Conservation (phyloP, 2,888 invertebrate genomes). For the Tetragonisca angustula region DNA sequence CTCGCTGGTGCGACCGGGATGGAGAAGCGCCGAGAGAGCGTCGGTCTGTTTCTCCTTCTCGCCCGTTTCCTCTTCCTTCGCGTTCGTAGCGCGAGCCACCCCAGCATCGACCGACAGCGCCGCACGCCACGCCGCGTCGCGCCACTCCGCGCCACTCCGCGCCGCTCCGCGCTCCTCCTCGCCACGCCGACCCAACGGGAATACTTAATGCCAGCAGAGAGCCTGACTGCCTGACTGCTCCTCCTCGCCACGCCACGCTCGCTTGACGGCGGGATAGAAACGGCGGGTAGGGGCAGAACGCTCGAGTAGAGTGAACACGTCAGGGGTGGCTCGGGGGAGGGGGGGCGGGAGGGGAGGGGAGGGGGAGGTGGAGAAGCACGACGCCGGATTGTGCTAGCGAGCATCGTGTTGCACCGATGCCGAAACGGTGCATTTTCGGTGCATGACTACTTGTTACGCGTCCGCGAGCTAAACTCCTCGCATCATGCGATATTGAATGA, state of each 20-base stretch:
- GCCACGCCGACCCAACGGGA: conserved; percentile 78
- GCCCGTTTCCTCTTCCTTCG: conserved; percentile 57
- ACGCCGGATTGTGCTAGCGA: conserved; percentile 50
- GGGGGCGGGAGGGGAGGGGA: background rate
- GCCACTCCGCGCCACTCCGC: conserved; percentile 60
- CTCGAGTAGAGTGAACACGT: conserved; percentile 22
- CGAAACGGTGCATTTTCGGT: conserved; percentile 62
- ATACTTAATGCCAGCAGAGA: conserved; percentile 80
- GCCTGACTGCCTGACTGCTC: conserved; percentile 76
- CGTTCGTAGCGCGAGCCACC: conserved; percentile 63
- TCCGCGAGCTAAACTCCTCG: conserved; percentile 60
- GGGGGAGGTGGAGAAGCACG: background rate
- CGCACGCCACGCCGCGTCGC: conserved; percentile 65
- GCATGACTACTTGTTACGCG: conserved; percentile 76
- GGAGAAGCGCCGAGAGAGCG: conserved; percentile 14
- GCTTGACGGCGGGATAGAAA: conserved; percentile 78
- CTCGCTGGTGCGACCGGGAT: conserved; percentile 36
- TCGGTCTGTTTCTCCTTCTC: conserved; percentile 54
- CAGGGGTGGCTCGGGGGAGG: background rate
- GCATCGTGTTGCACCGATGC: conserved; percentile 52
- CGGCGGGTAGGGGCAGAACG: conserved; percentile 39
- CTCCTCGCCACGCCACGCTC: conserved; percentile 78
- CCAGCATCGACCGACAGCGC: conserved; percentile 81
- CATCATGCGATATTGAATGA: conserved; percentile 52
- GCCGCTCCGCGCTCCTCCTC: conserved; percentile 57